phyloP scores from a whole-genome alignment of 1,140 invertebrate species.

The Cherax quadricarinatus region DNA sequence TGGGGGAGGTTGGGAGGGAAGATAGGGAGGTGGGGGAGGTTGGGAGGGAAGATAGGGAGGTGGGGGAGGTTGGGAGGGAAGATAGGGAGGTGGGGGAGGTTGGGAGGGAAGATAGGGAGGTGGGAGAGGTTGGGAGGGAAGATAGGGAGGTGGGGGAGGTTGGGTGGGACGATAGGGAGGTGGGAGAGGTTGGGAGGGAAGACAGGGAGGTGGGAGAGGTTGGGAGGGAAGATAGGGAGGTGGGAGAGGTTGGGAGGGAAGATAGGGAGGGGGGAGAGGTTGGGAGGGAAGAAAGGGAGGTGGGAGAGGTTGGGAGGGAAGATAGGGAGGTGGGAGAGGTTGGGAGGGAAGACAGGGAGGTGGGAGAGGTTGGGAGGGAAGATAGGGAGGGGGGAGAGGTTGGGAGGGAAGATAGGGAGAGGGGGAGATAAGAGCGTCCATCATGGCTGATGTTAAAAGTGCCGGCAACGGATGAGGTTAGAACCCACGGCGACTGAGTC shows the following conservation, averaged over 20 bases:
- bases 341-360: not conserved
- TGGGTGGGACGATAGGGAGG: not conserved
- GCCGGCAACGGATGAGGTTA: no score
- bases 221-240: not conserved
- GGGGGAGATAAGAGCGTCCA: no score
- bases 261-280: not conserved
- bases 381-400: not conserved
- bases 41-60: not conserved
- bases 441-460: no score
- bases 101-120: not conserved
- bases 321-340: not conserved
- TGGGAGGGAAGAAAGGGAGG: not conserved
- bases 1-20: not conserved
- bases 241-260: not conserved
- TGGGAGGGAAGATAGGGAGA: not conserved
- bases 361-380: not conserved
- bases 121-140: not conserved
- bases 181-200: no score
- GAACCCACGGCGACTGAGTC: no score
- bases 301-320: no score
- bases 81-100: not conserved
- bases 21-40: not conserved
- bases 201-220: no score
- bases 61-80: no score
- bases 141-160: not conserved